A percentile compares a stretch with the other conserved stretches of the same genome.
Evolutionary conservation across 2,888 invertebrate species (phyloP).

Genomic region (Bibio marci): DNA sequence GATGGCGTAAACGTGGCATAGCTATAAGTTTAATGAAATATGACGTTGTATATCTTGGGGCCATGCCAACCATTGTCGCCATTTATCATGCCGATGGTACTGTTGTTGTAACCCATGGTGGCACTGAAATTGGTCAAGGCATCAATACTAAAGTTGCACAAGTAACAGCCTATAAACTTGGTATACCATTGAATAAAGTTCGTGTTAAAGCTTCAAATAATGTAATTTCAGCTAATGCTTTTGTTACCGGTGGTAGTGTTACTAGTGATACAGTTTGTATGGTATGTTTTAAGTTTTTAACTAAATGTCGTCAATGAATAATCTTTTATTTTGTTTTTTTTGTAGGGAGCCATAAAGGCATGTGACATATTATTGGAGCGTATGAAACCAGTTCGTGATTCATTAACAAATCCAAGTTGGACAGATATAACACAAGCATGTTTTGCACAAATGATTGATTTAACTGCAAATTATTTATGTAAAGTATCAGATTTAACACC

Average conservation of each 20-base stretch:
- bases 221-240: slow-evolving; percentile 46
- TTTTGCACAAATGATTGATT: slow-evolving; percentile 33
- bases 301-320: neutral
- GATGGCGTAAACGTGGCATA: no score
- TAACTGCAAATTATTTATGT: slow-evolving; percentile 43
- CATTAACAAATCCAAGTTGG: slow-evolving; percentile 37
- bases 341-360: slow-evolving; percentile 37
- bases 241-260: slow-evolving; percentile 49
- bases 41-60: slow-evolving; percentile 33
- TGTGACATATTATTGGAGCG: slow-evolving; percentile 43
- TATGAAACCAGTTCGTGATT: slow-evolving; percentile 38
- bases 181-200: slow-evolving; percentile 47
- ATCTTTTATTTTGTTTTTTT: slow-evolving; percentile 9
- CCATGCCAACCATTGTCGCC: slow-evolving; percentile 41
- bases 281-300: slow-evolving; percentile 19
- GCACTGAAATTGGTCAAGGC: slow-evolving; percentile 68
- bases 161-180: slow-evolving; percentile 53
- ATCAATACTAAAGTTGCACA: slow-evolving; percentile 57
- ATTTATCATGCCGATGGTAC: slow-evolving; percentile 55
- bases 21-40: slow-evolving; percentile 54
- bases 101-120: slow-evolving; percentile 53
- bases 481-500: slow-evolving; percentile 32
- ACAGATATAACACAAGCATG: slow-evolving; percentile 37
- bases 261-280: slow-evolving; percentile 51
- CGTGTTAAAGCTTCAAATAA: slow-evolving; percentile 45